These are phyloP conservation scores for Styela plicata DNA, from an alignment of 23 tunicate species.

Conservation along the genomic window DNA sequence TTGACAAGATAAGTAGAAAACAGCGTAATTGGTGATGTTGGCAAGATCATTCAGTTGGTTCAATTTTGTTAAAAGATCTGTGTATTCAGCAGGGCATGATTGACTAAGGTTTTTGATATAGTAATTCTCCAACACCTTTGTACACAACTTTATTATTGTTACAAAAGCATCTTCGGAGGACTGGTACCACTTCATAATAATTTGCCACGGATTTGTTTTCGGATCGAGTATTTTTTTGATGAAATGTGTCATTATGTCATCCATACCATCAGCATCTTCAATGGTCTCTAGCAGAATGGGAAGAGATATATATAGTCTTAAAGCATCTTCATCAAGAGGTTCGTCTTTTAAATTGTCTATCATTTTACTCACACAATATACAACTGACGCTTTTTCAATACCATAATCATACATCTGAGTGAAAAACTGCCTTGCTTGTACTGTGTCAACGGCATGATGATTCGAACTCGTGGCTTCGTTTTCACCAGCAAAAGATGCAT, in stretches of 20 bases:
- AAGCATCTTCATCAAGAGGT: slow-evolving; percentile 84
- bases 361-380: neutral
- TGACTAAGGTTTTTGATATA: too few relatives aligned
- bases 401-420: neutral
- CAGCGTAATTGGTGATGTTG: neutral
- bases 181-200: neutral
- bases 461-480: slow-evolving; percentile 43
- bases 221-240: neutral
- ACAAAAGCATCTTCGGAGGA: neutral
- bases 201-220: neutral
- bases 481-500: slow-evolving; percentile 66
- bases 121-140: neutral
- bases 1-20: neutral
- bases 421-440: slow-evolving; percentile 46
- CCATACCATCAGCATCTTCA: neutral
- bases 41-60: neutral
- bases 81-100: neutral
- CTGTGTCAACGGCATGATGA: slow-evolving; percentile 59
- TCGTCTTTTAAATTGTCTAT: neutral
- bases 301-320: slow-evolving; percentile 52
- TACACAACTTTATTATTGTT: neutral
- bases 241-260: neutral
- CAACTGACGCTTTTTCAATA: neutral
- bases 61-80: too few relatives aligned
- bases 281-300: slow-evolving; percentile 9